Base-by-base conservation (phyloP, 2,888 invertebrate species). In the Dastarcus helophoroides region DNA sequence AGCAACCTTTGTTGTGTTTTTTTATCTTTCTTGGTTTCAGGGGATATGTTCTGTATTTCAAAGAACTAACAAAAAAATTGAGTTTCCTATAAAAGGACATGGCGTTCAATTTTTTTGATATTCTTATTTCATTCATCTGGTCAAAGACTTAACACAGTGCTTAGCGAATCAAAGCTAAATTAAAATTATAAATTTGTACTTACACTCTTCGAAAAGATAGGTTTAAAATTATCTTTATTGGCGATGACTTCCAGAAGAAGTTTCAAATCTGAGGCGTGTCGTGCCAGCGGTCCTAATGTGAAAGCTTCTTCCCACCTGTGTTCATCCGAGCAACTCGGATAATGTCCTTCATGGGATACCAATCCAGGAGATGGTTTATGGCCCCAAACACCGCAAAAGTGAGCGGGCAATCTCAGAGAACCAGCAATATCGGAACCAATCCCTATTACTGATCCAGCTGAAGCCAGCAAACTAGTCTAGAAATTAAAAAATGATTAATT, bases 341-440 rank as follows among this genome's bases (percentile, higher is more conserved):
- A 68, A 45, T 83, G 82, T 1, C 81, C 82, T 46, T 69, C 64
- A 34, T 69, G 62, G 1, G 79, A 74, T 3, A 81, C 63, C 3
- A 71, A 67, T 42, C 71, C 71, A 2, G 79, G 76, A 23, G 83
- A 76, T 0, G 90, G 84, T 52, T 90, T 91, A 56, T 93, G 90
- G n/a, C 91, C 91, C 64, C 80, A 93, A 32, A 93, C 73, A 12
- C 93, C 93, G 50, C 83, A 88, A 58, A 86, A 91, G 71, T 84
- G 81, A 2, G 88, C 78, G 0, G 93, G 93, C 48, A 93, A 69
- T 27, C 93, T 69, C 8, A 88, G 76, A 3, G 89, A 90, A 1
- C 93, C 93, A 1, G 83, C 89, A 29, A 93, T 80, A 54, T 94
- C 93, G 1, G 89, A 88, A 1, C 83, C 86, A 8, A 91, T 64